Base-by-base conservation (phyloP, 2,888 invertebrate genomes). In the Parnassius mnemosyne region DNA sequence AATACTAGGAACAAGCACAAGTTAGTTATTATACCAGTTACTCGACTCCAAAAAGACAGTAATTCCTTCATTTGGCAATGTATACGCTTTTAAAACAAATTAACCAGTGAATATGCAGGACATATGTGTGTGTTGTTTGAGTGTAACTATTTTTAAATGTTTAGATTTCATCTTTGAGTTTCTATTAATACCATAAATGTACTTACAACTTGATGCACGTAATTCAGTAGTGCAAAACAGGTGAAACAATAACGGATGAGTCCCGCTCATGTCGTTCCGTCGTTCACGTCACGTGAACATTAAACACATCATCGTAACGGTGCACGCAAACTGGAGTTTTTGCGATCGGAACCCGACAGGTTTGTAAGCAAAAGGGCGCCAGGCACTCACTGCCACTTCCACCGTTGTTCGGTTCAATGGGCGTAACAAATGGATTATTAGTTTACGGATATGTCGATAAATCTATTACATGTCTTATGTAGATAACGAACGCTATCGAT, bases 321-420 rank as follows among this genome's bases (percentile, higher is more conserved):
- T 13, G 13, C 49, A 49, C 49, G 49, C 13, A 13, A 49, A 49
- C 13, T 49, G 3, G 9, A 49, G 7, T 13, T 49, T 49, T 49
- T 13, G 49, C 49, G 49, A 49, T 13, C 49, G 49, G 13, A 3
- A 57, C 53, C 53, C 55, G 60, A 51, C 65, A 56, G 59, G 65
- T 57, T 55, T n/a, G 50, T 56, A 61, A 61, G 63, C 16, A 62
- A 57, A 60, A 61, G 61, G 61, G 61, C 58, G 60, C 55, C 9
- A 9, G 12, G 11, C 20, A 46, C 46, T 46, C 55, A 64, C 55
- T 60, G 55, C 61, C 54, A 69, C 71, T 69, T 71, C 69, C 68
- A 65, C 71, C 69, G 66, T 58, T 65, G 62, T 63, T 57, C 65
- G 60, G 65, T 59, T 61, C 67, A 63, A 63, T 60, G 65, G 66